Conservation (phyloP, 1,140 invertebrate species). For the Papilio xuthus region DNA sequence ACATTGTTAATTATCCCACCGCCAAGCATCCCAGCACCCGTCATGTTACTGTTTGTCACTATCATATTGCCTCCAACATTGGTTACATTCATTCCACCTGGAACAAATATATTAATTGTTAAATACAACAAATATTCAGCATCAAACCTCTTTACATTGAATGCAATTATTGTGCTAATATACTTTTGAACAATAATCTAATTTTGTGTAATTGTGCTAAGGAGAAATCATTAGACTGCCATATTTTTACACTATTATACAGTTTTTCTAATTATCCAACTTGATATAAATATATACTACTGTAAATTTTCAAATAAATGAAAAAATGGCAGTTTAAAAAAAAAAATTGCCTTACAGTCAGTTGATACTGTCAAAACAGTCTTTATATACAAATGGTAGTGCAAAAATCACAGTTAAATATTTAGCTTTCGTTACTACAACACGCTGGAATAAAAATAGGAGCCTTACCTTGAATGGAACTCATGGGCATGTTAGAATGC, state of each 20-base stretch:
- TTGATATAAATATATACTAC: neutral
- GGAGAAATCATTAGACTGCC: neutral
- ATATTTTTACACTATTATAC: neutral
- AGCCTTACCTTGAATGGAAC: slow-evolving; percentile 84
- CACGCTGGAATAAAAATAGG: neutral
- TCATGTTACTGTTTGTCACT: slow-evolving; percentile 86
- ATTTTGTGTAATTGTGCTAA: neutral
- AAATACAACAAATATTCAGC: slow-evolving; percentile 32
- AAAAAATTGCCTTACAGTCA: neutral
- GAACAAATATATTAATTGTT: slow-evolving; percentile 36
- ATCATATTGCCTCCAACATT: slow-evolving; percentile 86
- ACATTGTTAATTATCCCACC: slow-evolving; percentile 86
- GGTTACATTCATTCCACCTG: slow-evolving; percentile 84
- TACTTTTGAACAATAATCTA: neutral
- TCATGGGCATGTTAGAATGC: slow-evolving; percentile 83
- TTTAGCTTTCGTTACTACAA: neutral
- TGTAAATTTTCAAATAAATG: neutral
- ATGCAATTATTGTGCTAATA: neutral
- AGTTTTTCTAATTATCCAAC: neutral
- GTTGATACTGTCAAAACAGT: neutral
- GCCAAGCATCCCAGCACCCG: slow-evolving; percentile 83
- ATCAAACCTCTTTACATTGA: neutral
- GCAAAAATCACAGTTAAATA: neutral
- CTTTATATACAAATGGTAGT: neutral
- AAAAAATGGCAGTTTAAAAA: neutral